Evolutionary conservation across 2,797 vertebrate genomes (phyloP).

Genomic region (Sebastes vulpes): DNA sequence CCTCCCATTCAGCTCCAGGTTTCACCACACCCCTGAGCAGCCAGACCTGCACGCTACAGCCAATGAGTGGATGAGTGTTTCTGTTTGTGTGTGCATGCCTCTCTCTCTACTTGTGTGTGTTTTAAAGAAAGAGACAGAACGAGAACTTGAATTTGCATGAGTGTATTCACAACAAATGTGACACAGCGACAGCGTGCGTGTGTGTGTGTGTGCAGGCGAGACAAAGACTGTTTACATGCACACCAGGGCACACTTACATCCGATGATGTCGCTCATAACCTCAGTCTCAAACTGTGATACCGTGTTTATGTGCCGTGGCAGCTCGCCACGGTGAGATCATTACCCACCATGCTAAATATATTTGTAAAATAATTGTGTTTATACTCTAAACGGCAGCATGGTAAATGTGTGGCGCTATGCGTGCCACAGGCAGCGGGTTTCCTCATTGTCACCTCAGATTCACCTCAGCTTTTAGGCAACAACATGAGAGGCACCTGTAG

Average conservation of each 20-base stretch:
- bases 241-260: slow-evolving; percentile 14
- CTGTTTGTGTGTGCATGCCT: not conserved
- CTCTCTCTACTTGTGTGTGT: not conserved
- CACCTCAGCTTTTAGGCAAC: slow-evolving; percentile 29
- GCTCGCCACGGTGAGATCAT: slow-evolving; percentile 31
- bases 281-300: slow-evolving; percentile 35
- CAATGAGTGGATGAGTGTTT: slow-evolving; percentile 34
- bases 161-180: slow-evolving; percentile 52
- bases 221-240: slow-evolving; percentile 57
- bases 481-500: not conserved
- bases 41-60: slow-evolving; percentile 20
- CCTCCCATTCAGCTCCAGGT: slow-evolving; percentile 56
- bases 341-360: slow-evolving; percentile 30
- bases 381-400: slow-evolving; percentile 4
- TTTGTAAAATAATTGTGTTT: slow-evolving; percentile 41
- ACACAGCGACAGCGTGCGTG: not conserved
- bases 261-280: slow-evolving; percentile 33
- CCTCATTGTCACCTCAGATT: slow-evolving; percentile 41
- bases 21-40: slow-evolving; percentile 30
- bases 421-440: slow-evolving; percentile 18
- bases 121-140: slow-evolving; percentile 3
- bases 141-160: slow-evolving; percentile 18
- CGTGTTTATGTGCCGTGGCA: slow-evolving; percentile 37
- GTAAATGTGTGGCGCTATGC: slow-evolving; percentile 6
- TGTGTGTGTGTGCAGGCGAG: slow-evolving; percentile 30